Evolutionary conservation across 2,888 invertebrate genomes (phyloP), one percentile per base, ranked within the genome.

Genomic region (Branchellion lobata): DNA sequence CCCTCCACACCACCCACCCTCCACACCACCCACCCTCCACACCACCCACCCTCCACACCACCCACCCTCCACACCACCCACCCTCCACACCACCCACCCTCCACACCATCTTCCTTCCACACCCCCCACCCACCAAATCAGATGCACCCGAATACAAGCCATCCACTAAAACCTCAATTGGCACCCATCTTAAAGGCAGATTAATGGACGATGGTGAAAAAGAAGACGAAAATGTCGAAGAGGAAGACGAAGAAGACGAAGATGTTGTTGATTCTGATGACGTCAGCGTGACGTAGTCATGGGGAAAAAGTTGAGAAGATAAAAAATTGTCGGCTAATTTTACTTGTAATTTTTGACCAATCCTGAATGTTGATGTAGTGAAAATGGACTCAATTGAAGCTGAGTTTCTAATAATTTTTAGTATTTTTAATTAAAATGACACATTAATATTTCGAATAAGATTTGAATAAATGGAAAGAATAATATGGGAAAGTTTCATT

Each of bases 181-280:
- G 93, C 85, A 97, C 89, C 97, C 97, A 98, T 88, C 96, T 97
- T 83, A 98, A 92, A 0, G 98, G 97, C 82, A 96, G 91, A 89
- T 96, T 96, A 88, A 96, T 96, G 85, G 96, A 96, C 89, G 97
- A 96, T 0, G 95, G 96, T 82, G 97, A 90, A 86, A n/a, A 57
- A 24, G 61, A 18, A 18, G 61, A 57, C 5, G 61, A 57, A 57
- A 24, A n/a, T 3, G 61, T 24, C 21, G 61, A 57, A 18, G 61
- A 57, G 21, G n/a, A 57, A 24, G 61, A 57, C 5, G 61, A 57
- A 5, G 61, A 57, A 24, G 61, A 57, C 14, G 61, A 57, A 57
- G 61, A 57, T 57, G 61, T 14, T 18, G 61, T 18, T 57, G 61
- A 24, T 18, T 5, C 3, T 24, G 61, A 57, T 18, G 61, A 14